Base-by-base conservation (phyloP, 2,113 vertebrate genomes). In the Noturus placidus region DNA sequence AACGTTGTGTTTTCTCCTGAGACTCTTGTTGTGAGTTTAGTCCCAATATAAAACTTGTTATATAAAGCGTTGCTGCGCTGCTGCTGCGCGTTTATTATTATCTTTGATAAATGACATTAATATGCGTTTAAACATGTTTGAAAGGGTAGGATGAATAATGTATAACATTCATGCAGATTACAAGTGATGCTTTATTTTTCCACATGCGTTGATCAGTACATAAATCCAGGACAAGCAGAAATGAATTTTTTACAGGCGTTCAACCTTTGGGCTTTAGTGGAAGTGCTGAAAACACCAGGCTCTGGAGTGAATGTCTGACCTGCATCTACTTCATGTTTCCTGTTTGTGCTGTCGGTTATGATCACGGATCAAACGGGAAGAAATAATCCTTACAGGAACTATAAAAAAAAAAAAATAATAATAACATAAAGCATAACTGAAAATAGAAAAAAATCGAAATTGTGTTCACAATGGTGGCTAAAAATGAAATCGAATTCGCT, bases 71-170 rank as follows among this genome's bases (percentile, higher is more conserved):
- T n/a, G n/a, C n/a, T n/a, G n/a, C 90, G 92, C 94, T 94, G 95
- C 94, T 93, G 90, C 94, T 95, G 89, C 87, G 91, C 92, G 92
- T 92, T 93, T 95, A 92, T 94, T 95, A 94, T 93, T 94, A 92
- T 91, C 89, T 91, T 91, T 93, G 93, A 95, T 95, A 93, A 95
- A 94, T 95, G 77, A 94, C 94, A 95, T 95, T 86, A 95, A 95
- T 94, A 94, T 87, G 85, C 83, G 63, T 95, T 95, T 93, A 95
- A 50, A 50, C 46, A 95, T 95, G 95, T 95, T 95, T 95, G 92
- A 95, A 94, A 95, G 92, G 91, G 91, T 67, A 74, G 80, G 76
- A 93, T 95, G 88, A 94, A 95, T 95, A 93, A 95, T 95, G 89
- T 89, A 96, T 93, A 88, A 92, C 78, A 89, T 83, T n/a, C 82